phyloP scores from a whole-genome alignment of 35 echinoderm and acorn worm species.

The Ophioderma brevispina region DNA sequence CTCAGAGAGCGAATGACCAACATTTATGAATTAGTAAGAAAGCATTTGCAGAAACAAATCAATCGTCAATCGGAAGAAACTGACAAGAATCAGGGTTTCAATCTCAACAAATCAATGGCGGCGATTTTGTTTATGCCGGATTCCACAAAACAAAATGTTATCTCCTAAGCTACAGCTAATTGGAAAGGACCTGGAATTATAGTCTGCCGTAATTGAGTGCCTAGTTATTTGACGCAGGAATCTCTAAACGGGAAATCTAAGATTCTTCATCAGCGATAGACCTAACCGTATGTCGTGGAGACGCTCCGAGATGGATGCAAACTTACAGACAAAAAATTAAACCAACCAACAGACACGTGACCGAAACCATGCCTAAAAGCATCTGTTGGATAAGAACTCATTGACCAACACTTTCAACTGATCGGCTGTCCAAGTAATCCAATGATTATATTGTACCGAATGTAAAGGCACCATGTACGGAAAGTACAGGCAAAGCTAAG shows the following conservation, averaged over 20 bases:
- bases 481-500: too few species aligned
- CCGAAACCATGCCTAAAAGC: too few species aligned
- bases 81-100: not conserved
- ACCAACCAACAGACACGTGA: too few species aligned
- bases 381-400: too few species aligned
- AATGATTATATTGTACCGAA: too few species aligned
- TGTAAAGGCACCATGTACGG: too few species aligned
- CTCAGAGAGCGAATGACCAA: not conserved
- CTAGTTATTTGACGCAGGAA: not conserved
- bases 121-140: constrained; percentile 1
- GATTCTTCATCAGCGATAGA: constrained; percentile 13
- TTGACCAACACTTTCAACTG: too few species aligned
- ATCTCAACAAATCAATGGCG: not conserved
- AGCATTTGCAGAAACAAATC: not conserved
- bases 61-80: not conserved
- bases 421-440: too few species aligned
- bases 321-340: not conserved
- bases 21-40: not conserved
- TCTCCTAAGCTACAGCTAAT: constrained; percentile 16
- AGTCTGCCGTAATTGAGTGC: constrained; percentile 12
- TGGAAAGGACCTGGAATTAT: constrained; percentile 24
- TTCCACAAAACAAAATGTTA: not conserved
- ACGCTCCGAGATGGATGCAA: constrained; percentile 6
- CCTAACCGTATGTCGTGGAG: not conserved
- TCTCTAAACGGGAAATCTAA: constrained; percentile 4